A percentile compares a stretch with the other conserved stretches of the same genome.
phyloP scores from a whole-genome alignment of 1,140 invertebrate genomes.

The Heliconius hewitsoni region DNA sequence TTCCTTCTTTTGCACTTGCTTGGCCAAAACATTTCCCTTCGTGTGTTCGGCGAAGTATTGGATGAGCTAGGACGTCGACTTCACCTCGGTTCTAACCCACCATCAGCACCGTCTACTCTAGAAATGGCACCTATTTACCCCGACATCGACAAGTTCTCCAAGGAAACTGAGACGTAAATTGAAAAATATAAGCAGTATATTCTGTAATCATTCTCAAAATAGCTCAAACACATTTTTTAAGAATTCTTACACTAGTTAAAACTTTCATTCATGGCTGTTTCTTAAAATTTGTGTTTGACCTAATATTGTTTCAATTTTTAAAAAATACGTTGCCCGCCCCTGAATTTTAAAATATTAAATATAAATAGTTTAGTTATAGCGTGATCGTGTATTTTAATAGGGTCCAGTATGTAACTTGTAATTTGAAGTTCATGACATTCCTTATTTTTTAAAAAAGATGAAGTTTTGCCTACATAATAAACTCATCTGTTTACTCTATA shows the following conservation, averaged over 20 bases:
- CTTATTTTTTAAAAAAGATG: slow-evolving; percentile 41
- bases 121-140: slow-evolving; percentile 93
- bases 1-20: slow-evolving; percentile 91
- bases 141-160: slow-evolving; percentile 87
- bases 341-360: slow-evolving; percentile 25
- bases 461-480: slow-evolving; percentile 35
- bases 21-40: slow-evolving; percentile 92
- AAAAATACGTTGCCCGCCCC: slow-evolving; percentile 29
- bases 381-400: slow-evolving; percentile 22
- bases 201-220: slow-evolving; percentile 30
- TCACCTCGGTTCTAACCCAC: slow-evolving; percentile 86
- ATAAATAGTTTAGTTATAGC: slow-evolving; percentile 23
- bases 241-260: slow-evolving; percentile 27
- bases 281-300: slow-evolving; percentile 47
- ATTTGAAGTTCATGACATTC: slow-evolving; percentile 51
- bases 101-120: slow-evolving; percentile 90
- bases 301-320: slow-evolving; percentile 37
- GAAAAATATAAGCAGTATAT: slow-evolving; percentile 37
- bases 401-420: slow-evolving; percentile 32
- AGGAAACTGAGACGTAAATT: slow-evolving; percentile 90
- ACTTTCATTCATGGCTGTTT: slow-evolving; percentile 26
- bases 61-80: slow-evolving; percentile 83
- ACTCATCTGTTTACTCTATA: slow-evolving; percentile 14
- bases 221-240: slow-evolving; percentile 46
- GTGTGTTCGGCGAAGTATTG: slow-evolving; percentile 89